Base-by-base conservation (phyloP, 37 sponge, comb jelly and placozoan genomes). In the Oopsacas minuta region DNA sequence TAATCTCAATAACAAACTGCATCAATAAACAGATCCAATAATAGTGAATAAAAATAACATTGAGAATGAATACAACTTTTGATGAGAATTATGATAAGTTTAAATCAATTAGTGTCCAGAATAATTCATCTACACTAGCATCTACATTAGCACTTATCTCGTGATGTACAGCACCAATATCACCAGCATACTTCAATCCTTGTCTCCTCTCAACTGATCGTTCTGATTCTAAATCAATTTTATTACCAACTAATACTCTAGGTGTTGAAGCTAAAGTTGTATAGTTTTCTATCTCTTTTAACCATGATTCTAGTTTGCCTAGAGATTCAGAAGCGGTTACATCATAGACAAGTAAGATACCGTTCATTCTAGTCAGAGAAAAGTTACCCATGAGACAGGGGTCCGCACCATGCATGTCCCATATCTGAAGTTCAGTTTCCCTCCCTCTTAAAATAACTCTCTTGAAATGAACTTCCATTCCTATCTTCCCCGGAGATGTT, bases 321-420 rank as follows among this genome's bases (percentile, higher is more conserved):
- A 61, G 75, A 10, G 75, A 61, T 20, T 61, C 75, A 32, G 75
- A 5, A 61, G 20, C 75, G 75, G 75, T 61, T 25, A 61, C 30
- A n/a, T 61, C 75, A n/a, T 61, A 61, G 1, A 61, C 75, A 7
- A 61, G 22, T 3, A 61, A 12, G 28, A 61, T 61, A 32, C 75
- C 75, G 22, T 61, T 61, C 75, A 61, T 61, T 61, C 28, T 25
- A 3, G 75, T 61, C 22, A 61, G 30, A 3, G 75, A 61, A n/a
- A 61, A 61, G 75, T 61, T 61, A 3, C 75, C 75, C 20, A 61
- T 61, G 75, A 61, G 75, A 61, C 75, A 61, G 30, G 75, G 75
- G 75, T 61, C 75, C 7, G 28, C 75, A 25, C 75, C 75, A 61
- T 61, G 75, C 75, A 61, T 61, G 28, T 61, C 75, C 75, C 75